These are phyloP conservation scores for Eudemis profundana DNA, from an alignment of 2,888 invertebrate genomes.

Conservation along the genomic window DNA sequence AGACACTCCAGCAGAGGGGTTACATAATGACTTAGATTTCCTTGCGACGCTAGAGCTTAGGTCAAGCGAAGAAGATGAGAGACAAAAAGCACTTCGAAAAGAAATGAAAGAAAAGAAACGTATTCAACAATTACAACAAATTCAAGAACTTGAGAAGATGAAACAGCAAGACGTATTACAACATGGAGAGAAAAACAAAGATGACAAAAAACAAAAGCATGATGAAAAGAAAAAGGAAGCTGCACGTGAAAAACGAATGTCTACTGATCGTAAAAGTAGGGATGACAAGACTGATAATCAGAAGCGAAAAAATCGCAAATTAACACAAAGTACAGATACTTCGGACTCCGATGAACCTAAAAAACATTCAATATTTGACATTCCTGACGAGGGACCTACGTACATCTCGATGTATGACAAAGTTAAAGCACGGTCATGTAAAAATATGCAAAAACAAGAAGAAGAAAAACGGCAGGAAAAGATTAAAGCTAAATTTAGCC, in stretches of 20 bases:
- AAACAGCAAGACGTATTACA: conserved; percentile 78
- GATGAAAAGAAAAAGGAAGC: conserved; percentile 80
- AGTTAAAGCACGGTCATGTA: conserved; percentile 96
- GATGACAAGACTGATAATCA: conserved; percentile 74
- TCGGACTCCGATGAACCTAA: conserved; percentile 93
- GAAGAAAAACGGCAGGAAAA: conserved; percentile 94
- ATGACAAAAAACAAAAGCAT: conserved; percentile 72
- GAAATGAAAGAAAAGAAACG: conserved; percentile 85
- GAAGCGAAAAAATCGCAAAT: conserved; percentile 78
- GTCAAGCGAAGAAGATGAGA: conserved; percentile 86
- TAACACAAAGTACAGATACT: conserved; percentile 86
- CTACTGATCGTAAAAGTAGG: conserved; percentile 80
- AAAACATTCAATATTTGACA: conserved; percentile 96
- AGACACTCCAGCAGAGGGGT: conserved; percentile 63
- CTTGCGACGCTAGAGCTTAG: conserved; percentile 85
- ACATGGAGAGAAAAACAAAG: conserved; percentile 77
- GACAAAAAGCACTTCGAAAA: conserved; percentile 81
- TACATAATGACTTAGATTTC: conserved; percentile 85
- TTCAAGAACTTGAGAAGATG: conserved; percentile 81
- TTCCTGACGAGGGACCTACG: conserved; percentile 94
- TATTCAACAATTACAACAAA: conserved; percentile 80
- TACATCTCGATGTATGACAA: conserved; percentile 99
- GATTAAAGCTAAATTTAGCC: conserved; percentile 95
- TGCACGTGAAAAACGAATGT: conserved; percentile 79
- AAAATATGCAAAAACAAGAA: conserved; percentile 96